Evolutionary conservation across 2,113 vertebrate genomes (phyloP).

Genomic region (Dicrurus megarhynchus): DNA sequence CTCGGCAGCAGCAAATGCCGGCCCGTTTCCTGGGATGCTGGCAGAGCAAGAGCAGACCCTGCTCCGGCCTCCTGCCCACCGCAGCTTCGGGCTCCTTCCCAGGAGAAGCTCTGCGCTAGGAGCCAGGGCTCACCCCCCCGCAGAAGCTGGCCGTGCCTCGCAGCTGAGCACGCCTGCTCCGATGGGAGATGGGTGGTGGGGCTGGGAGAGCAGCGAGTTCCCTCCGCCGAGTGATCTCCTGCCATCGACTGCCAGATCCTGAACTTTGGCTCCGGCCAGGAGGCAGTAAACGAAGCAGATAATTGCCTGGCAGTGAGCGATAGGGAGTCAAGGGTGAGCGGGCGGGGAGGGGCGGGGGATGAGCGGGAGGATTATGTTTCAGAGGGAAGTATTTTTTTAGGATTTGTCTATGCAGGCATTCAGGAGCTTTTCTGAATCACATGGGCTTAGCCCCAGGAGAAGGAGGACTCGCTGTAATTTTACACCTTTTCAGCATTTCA

Average conservation of each 20-base stretch:
- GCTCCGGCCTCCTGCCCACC: background rate
- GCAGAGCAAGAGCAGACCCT: background rate
- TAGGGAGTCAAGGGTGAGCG: conserved; percentile 19
- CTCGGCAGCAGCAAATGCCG: background rate
- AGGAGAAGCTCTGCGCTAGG: background rate
- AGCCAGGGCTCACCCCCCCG: background rate
- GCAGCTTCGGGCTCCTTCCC: background rate
- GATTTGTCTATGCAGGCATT: conserved; percentile 30
- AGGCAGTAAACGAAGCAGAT: conserved; percentile 13
- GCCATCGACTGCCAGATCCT: background rate
- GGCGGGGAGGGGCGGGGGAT: background rate
- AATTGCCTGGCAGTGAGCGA: conserved; percentile 55
- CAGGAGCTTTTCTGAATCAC: conserved; percentile 20
- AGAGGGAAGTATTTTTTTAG: conserved; percentile 50
- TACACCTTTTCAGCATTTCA: conserved; percentile 32
- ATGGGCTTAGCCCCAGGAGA: background rate
- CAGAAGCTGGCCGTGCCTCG: background rate
- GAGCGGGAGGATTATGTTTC: conserved; percentile 21
- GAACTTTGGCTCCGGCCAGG: conserved; percentile 19
- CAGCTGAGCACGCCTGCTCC: background rate
- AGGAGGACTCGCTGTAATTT: background rate
- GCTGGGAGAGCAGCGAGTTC: conserved; percentile 17
- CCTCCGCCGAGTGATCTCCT: background rate
- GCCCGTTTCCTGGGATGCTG: rapidly evolving
- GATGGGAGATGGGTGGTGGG: background rate